Conservation (phyloP, 92 coral and sea anemone species). For the Galaxea fascicularis region DNA sequence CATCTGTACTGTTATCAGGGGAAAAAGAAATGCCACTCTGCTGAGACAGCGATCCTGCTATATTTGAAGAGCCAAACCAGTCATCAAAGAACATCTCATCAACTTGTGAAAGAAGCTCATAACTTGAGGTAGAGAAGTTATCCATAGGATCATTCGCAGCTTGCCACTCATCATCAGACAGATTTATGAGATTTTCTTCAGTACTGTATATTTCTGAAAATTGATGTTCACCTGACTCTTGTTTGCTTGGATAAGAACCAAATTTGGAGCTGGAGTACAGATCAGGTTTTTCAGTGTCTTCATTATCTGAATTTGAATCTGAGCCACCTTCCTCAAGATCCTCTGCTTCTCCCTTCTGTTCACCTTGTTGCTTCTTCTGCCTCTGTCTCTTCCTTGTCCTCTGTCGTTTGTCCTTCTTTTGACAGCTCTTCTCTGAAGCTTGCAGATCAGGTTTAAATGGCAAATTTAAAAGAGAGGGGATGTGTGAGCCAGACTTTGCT, state of each 20-base stretch:
- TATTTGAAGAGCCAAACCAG: constrained; percentile 4
- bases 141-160: constrained; percentile 45
- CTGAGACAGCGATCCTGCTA: constrained; percentile 39
- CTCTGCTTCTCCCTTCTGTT: neutral
- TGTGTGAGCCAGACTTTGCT: neutral
- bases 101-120: constrained; percentile 60
- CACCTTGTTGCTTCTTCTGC: neutral
- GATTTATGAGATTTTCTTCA: constrained; percentile 45
- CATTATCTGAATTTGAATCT: constrained; percentile 29
- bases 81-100: constrained; percentile 25
- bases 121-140: constrained; percentile 9
- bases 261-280: constrained; percentile 33
- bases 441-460: neutral
- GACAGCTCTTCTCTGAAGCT: constrained; percentile 6
- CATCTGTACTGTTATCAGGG: constrained; percentile 4
- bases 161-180: constrained; percentile 42
- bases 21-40: neutral
- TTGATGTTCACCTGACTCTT: neutral
- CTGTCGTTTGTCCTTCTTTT: neutral
- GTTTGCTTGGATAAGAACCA: neutral
- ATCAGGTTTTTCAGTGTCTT: constrained; percentile 41
- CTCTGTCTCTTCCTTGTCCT: constrained; percentile 10
- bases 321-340: constrained; percentile 4
- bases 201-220: neutral
- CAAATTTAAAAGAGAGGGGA: neutral